Conservation (phyloP, 1,140 invertebrate species). For the Trinorchestia longiramus region DNA sequence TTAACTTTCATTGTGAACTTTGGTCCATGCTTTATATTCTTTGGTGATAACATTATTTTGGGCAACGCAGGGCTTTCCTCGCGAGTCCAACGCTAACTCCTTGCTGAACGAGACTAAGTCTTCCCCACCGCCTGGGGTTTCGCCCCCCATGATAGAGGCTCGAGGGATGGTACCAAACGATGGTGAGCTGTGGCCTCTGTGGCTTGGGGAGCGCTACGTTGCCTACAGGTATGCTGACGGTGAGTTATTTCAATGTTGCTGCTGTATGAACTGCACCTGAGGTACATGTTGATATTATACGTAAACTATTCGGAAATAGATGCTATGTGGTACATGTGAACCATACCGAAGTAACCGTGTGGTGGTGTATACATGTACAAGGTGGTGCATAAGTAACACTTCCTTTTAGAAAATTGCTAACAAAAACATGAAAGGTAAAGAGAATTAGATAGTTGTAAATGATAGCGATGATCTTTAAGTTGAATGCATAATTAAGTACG, state of each 20-base stretch:
- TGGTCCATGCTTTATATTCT: neutral
- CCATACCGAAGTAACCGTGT: too few species aligned
- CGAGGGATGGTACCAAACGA: neutral
- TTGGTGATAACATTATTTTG: neutral
- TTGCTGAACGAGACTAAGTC: too few species aligned
- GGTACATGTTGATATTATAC: too few species aligned
- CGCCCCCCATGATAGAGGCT: neutral
- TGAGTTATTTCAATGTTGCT: neutral
- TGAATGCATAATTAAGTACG: too few species aligned
- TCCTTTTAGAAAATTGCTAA: too few species aligned
- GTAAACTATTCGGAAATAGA: neutral
- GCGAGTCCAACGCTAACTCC: too few species aligned
- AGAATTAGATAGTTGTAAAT: too few species aligned
- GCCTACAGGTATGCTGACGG: constrained; percentile 32
- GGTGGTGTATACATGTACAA: too few species aligned
- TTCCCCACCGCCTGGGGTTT: neutral
- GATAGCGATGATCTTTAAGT: too few species aligned
- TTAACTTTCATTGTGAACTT: neutral
- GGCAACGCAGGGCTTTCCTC: neutral
- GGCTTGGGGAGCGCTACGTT: constrained; percentile 10
- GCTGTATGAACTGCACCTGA: too few species aligned
- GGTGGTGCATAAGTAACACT: too few species aligned
- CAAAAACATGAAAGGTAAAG: too few species aligned
- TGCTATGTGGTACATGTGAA: neutral
- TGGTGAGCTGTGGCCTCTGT: neutral